Percentiles rank a stretch among this genome's conserved stretches.
Conservation (phyloP, 2,888 invertebrate genomes). For the Baccha elongata region DNA sequence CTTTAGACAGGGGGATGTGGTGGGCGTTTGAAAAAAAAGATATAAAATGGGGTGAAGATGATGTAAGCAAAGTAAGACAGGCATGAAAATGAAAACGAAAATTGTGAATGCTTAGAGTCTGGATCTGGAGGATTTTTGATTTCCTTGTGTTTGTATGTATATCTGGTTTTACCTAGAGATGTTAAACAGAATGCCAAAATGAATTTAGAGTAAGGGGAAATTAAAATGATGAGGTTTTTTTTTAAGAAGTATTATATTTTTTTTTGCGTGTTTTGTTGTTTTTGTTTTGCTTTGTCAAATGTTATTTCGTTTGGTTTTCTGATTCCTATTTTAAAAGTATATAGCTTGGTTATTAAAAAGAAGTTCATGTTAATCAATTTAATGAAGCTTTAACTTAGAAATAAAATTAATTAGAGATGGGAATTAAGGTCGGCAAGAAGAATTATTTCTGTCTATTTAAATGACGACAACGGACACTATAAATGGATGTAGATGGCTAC, state of each 20-base stretch:
- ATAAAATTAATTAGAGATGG: conserved; percentile 29
- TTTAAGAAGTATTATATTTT: background rate
- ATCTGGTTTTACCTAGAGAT: background rate
- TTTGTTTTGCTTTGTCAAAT: background rate
- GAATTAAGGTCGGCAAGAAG: conserved; percentile 35
- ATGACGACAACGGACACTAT: conserved; percentile 20
- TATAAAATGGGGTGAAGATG: conserved; percentile 25
- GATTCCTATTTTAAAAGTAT: conserved; percentile 24
- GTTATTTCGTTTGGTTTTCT: conserved; percentile 9
- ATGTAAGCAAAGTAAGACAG: conserved; percentile 53
- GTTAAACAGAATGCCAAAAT: background rate
- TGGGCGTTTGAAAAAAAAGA: conserved; percentile 3
- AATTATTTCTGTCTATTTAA: conserved; percentile 29
- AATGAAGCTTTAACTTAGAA: conserved; percentile 37
- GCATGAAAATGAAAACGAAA: conserved; percentile 57
- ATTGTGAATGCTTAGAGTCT: conserved; percentile 5
- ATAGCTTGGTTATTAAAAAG: conserved; percentile 40
- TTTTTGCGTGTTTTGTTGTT: background rate
- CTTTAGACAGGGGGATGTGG: background rate
- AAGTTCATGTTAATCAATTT: conserved; percentile 31
- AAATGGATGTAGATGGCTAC: conserved; percentile 14
- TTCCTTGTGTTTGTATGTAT: conserved; percentile 33
- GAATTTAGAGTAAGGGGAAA: conserved; percentile 27
- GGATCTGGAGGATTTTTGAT: conserved; percentile 40
- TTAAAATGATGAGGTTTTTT: conserved; percentile 26